Percentiles rank a stretch among this genome's conserved stretches.
These are phyloP conservation scores for Cryptotermes secundus DNA, from an alignment of 1,140 invertebrate species.

Conservation along the genomic window DNA sequence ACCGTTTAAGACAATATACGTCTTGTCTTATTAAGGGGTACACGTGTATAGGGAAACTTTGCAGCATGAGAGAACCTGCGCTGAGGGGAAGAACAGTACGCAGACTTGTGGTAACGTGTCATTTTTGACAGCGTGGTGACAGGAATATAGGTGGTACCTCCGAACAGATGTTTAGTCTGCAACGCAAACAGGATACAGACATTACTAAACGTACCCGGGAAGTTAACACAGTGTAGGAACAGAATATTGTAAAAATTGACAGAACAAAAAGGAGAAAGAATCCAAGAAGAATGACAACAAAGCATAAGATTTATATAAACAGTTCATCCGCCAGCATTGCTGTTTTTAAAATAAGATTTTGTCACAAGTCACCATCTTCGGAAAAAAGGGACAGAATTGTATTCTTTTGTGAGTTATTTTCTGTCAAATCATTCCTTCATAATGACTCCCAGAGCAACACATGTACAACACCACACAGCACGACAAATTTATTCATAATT, in stretches of 20 bases:
- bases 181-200: conserved; percentile 10
- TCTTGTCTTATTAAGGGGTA: too few species aligned
- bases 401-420: conserved; percentile 8
- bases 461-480: not conserved
- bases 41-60: too few species aligned
- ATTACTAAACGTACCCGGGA: not conserved
- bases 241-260: not conserved
- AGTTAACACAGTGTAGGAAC: not conserved
- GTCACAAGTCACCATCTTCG: not conserved
- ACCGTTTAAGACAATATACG: too few species aligned
- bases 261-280: not conserved
- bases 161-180: not conserved
- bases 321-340: not conserved
- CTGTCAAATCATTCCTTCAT: conserved; percentile 5
- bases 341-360: conserved; percentile 21
- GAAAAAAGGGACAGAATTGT: conserved; percentile 1
- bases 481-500: not conserved
- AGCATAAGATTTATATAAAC: not conserved
- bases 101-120: too few species aligned
- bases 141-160: not conserved
- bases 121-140: not conserved
- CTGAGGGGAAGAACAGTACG: too few species aligned
- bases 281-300: not conserved
- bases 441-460: not conserved
- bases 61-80: too few species aligned